Percentiles rank a stretch among this genome's conserved stretches.
Evolutionary conservation across 2,797 vertebrate genomes (phyloP).

Genomic region (Glossophaga mutica): DNA sequence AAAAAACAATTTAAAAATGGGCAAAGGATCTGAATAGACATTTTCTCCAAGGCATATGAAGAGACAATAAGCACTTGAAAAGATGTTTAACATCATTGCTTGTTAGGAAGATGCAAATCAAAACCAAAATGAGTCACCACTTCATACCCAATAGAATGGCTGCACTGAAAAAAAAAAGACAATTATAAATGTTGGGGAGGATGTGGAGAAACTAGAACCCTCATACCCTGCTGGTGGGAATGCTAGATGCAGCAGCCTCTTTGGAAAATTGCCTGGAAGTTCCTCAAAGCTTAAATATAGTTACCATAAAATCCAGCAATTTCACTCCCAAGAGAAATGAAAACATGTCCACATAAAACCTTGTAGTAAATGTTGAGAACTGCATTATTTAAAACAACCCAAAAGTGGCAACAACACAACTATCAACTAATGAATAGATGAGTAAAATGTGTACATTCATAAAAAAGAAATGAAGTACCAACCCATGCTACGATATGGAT

Average conservation of each 20-base stretch:
- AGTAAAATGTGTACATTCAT: neutral
- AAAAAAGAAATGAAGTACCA: neutral
- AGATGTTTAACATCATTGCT: neutral
- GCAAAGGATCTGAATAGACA: neutral
- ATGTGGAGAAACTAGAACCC: neutral
- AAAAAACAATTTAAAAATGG: neutral
- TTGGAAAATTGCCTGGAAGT: neutral
- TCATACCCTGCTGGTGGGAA: neutral
- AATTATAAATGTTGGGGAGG: neutral
- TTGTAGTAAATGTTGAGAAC: neutral
- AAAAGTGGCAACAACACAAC: neutral
- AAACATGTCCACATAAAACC: neutral
- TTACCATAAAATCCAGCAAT: neutral
- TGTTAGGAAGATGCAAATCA: neutral
- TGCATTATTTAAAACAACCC: slow-evolving; percentile 4
- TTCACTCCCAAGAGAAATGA: neutral
- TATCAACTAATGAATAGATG: neutral
- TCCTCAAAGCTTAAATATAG: neutral
- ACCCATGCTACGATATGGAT: neutral
- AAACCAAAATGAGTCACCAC: neutral
- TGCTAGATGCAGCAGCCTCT: neutral
- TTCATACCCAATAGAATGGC: neutral
- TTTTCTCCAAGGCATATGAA: neutral
- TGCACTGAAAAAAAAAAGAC: neutral
- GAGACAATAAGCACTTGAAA: neutral